Percentiles rank a stretch among this genome's conserved stretches.
Conservation (phyloP, 2,888 invertebrate species). For the Agrochola macilenta region DNA sequence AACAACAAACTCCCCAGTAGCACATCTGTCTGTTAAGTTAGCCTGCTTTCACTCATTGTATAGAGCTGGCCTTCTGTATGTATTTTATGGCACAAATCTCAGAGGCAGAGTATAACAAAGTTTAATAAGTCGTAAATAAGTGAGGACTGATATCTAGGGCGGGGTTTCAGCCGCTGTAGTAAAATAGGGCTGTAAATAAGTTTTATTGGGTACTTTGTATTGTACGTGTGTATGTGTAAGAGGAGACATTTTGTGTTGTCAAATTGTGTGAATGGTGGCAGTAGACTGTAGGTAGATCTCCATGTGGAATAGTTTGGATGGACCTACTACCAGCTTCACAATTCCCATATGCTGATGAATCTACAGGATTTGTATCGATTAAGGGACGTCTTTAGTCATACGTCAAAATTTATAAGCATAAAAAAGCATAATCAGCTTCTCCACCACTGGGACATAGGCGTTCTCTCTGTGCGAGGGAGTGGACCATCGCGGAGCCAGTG, state of each 20-base stretch:
- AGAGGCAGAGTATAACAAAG: slow-evolving; percentile 24
- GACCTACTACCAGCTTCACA: background rate
- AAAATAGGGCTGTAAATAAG: slow-evolving; percentile 43
- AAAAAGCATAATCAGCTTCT: no score
- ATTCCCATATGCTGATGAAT: background rate
- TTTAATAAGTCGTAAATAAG: slow-evolving; percentile 64
- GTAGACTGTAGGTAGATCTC: background rate
- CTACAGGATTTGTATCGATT: background rate
- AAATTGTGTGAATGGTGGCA: background rate
- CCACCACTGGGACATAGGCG: no score
- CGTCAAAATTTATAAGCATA: background rate
- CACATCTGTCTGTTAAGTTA: no score
- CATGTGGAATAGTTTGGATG: background rate
- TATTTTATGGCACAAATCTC: slow-evolving; percentile 1
- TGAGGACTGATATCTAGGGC: slow-evolving; percentile 48
- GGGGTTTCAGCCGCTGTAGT: slow-evolving; percentile 32
- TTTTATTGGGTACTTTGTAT: slow-evolving; percentile 53
- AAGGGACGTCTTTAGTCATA: background rate
- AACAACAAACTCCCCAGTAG: no score
- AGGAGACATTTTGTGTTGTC: background rate
- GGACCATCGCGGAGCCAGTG: no score
- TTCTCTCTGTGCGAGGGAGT: no score
- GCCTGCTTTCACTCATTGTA: background rate
- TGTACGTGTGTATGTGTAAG: slow-evolving; percentile 3
- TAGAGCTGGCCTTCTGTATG: background rate